Evolutionary conservation across 2,888 invertebrate species (phyloP).

Genomic region (Sturmia bella): DNA sequence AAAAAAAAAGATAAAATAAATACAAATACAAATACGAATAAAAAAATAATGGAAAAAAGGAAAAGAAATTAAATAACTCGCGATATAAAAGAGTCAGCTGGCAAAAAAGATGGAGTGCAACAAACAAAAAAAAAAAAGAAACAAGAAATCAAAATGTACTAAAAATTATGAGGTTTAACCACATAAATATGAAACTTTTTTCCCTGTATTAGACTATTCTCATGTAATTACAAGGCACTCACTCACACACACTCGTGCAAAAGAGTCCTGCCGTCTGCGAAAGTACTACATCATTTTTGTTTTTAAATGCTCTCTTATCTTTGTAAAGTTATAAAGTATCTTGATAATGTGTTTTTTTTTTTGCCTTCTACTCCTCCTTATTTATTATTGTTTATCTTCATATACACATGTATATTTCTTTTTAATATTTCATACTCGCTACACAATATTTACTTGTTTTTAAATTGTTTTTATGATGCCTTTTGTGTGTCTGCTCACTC

Average conservation of each 20-base stretch:
- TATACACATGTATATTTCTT: background rate
- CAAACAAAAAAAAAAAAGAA: constrained; percentile 21
- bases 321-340: constrained; percentile 35
- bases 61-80: constrained; percentile 30
- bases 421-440: background rate
- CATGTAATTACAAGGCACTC: constrained; percentile 11
- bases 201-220: background rate
- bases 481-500: constrained; percentile 39
- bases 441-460: constrained; percentile 26
- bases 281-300: background rate
- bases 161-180: constrained; percentile 53
- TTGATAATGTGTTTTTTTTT: constrained; percentile 19
- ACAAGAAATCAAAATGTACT: constrained; percentile 46
- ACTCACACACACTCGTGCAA: background rate
- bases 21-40: background rate
- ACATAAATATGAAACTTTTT: constrained; percentile 51
- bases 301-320: constrained; percentile 34
- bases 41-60: constrained; percentile 14
- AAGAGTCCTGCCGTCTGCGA: constrained; percentile 1
- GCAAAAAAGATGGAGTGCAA: constrained; percentile 32
- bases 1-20: constrained; percentile 1
- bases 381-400: constrained; percentile 34
- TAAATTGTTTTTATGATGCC: constrained; percentile 15
- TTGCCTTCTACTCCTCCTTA: constrained; percentile 16
- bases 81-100: constrained; percentile 15